Evolutionary conservation across 2,888 invertebrate species (phyloP).

Genomic region (Deroplatys truncata): DNA sequence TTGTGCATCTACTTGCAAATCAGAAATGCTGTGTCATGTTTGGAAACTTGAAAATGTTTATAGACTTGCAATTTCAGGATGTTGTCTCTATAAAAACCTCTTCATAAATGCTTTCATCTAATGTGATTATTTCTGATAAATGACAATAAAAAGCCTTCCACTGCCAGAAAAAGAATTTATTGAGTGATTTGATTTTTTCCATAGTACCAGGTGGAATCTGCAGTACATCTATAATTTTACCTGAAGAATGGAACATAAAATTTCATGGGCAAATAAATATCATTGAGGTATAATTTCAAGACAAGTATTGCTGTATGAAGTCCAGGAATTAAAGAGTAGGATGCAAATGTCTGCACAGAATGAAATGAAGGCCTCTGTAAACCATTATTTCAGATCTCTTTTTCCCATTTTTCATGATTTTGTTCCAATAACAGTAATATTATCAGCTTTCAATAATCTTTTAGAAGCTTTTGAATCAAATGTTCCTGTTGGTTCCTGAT

Average conservation of each 20-base stretch:
- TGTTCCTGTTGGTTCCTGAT: background rate
- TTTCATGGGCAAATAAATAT: too few relatives aligned
- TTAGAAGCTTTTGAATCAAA: background rate
- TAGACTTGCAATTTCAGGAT: background rate
- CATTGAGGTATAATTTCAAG: too few relatives aligned
- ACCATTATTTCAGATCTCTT: background rate
- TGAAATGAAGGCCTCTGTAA: background rate
- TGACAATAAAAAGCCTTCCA: background rate
- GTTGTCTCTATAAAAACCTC: background rate
- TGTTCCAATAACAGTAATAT: background rate
- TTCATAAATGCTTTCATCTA: background rate
- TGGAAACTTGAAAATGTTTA: background rate
- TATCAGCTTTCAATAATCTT: background rate
- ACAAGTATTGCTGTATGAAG: background rate
- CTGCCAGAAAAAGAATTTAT: background rate
- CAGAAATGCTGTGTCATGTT: background rate
- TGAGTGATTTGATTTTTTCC: background rate
- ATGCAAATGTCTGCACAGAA: background rate
- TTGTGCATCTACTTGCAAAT: background rate
- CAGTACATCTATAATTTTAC: background rate
- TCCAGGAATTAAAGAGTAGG: background rate
- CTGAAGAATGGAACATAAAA: too few relatives aligned
- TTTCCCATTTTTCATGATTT: background rate
- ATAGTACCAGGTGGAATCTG: background rate
- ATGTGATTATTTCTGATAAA: background rate